phyloP scores from a whole-genome alignment of 1,140 invertebrate species.

The Contarinia nasturtii region DNA sequence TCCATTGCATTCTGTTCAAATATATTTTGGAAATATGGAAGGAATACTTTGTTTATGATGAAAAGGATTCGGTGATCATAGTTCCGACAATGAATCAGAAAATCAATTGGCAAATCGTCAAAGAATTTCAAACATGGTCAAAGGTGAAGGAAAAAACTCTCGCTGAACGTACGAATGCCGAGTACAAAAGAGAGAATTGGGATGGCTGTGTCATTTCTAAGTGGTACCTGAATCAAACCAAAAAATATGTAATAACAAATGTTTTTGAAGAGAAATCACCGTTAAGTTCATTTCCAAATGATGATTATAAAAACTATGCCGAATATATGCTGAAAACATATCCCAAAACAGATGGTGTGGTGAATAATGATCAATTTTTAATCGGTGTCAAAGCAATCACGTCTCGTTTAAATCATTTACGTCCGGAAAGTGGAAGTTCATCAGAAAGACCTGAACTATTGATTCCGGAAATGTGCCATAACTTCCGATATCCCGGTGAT shows the following conservation, averaged over 20 bases:
- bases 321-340: conserved; percentile 79
- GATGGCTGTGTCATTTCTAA: conserved; percentile 62
- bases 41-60: conserved; percentile 51
- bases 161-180: conserved; percentile 31
- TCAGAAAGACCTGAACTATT: conserved; percentile 27
- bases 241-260: conserved; percentile 63
- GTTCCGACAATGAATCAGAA: conserved; percentile 35
- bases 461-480: conserved; percentile 77
- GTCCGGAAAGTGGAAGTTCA: conserved; percentile 12
- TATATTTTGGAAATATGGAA: conserved; percentile 56
- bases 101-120: conserved; percentile 46
- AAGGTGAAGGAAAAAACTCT: conserved; percentile 10
- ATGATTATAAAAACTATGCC: conserved; percentile 49
- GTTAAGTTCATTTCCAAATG: conserved; percentile 56
- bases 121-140: conserved; percentile 15
- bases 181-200: conserved; percentile 38
- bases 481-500: conserved; percentile 64
- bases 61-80: conserved; percentile 51
- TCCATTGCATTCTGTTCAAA: conserved; percentile 45
- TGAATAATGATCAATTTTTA: conserved; percentile 56
- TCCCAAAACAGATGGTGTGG: conserved; percentile 31
- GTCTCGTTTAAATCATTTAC: conserved; percentile 16
- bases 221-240: conserved; percentile 51
- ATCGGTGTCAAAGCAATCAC: conserved; percentile 71
- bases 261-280: conserved; percentile 60